Base-by-base conservation (phyloP, 2,797 vertebrate species). In the Phrynocephalus forsythii region DNA sequence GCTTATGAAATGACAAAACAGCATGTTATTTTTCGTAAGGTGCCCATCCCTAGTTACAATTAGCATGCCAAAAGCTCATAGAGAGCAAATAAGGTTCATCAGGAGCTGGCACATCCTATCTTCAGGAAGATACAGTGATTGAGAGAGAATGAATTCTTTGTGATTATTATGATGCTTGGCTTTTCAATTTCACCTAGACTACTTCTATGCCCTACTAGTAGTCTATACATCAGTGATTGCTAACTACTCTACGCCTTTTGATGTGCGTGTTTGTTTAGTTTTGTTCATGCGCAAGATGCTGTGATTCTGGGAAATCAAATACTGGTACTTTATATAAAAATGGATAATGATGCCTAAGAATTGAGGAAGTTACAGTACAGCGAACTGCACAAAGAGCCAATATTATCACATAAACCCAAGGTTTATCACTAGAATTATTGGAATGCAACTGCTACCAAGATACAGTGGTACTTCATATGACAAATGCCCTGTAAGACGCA, bases 341-440 rank as follows among this genome's bases (percentile, higher is more conserved):
- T 52, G 73, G 81, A 3, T 33, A 11, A 6, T 30, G 3, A 6
- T 26, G 77, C 63, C 20, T 87, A 84, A 56, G 76, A 56, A n/a
- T 79, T 87, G 24, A 69, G 77, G 52, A 88, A 78, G 11, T 1
- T 13, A 81, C 91, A 68, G 15, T 28, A 85, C 44, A 18, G 2
- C 10, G 50, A 24, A 85, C 1, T 13, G 67, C n/a, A 84, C 1
- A 26, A 22, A 44, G 9, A 63, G 71, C 0, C 38, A 88, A 22
- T 24, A 26, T 66, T 33, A 63, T 88, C 7, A 86, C 76, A 56
- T 8, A 72, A 79, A 63, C 26, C 56, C 88, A 83, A 2, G 3
- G n/a, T 72, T 89, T 85, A 6, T 85, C 60, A 72, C 38, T 44
- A 44, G 90, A 91, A 71, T 67, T 1, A 68, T 48, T 48, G 26